Base-by-base conservation (phyloP, 2,888 invertebrate species). In the Lycophotia porphyrea region DNA sequence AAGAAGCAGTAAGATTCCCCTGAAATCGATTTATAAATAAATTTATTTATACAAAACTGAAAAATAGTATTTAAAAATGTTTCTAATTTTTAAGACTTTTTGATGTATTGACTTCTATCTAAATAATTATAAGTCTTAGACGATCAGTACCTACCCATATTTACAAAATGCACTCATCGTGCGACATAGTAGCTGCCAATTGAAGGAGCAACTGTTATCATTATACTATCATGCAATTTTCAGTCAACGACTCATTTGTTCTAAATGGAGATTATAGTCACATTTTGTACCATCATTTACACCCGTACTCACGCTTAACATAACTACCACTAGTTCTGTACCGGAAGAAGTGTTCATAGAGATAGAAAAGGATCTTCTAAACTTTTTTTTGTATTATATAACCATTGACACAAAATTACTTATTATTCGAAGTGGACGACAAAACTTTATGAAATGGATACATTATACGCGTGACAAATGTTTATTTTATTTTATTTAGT, bases 271-370 rank as follows among this genome's bases (percentile, higher is more conserved):
- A 91, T 94, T 96, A 95, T 95, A 95, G 95, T 95, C 95, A 94
- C 92, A 90, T 92, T 96, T 96, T 95, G 95, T 96, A 96, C 96
- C 93, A 92, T 94, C 90, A 93, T 92, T 94, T 93, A 91, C 80
- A 87, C 89, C 74, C 89, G 86, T 90, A 84, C 78, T 83, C 84
- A 84, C 76, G n/a, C 83, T 68, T 87, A 80, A 75, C 69, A 78
- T 82, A 81, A 66, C 78, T 84, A 85, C 72, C 47, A 78, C 80
- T 85, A 84, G 76, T 85, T 83, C 86, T 82, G 86, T 82, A 84
- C 64, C 78, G 86, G 86, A 81, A 82, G 78, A 78, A 82, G 78
- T 84, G 67, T 85, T 81, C 66, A 79, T 76, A 88, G 82, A 88
- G 88, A 86, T 86, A 87, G 87, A 83, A 88, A 87, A 87, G 74